These are phyloP conservation scores for Liopterus haemorrhoidalis DNA, from an alignment of 2,888 invertebrate species.

Conservation along the genomic window DNA sequence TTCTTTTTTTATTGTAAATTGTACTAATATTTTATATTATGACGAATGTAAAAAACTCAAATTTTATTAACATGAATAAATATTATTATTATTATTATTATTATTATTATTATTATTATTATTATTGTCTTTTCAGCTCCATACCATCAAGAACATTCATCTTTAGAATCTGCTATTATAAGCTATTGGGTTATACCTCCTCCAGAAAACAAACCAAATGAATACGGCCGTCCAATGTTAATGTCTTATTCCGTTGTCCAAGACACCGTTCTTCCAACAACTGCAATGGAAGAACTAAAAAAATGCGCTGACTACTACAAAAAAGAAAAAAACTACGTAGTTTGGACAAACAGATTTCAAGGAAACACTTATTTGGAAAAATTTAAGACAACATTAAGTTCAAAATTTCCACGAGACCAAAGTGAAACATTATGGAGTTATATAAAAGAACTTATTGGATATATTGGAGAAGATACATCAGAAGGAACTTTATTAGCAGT, in stretches of 20 bases:
- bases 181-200: conserved; percentile 96
- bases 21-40: too few relatives aligned
- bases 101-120: not conserved
- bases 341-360: conserved; percentile 62
- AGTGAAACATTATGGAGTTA: conserved; percentile 74
- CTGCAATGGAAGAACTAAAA: conserved; percentile 80
- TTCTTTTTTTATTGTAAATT: too few relatives aligned
- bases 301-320: conserved; percentile 79
- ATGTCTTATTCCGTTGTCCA: conserved; percentile 80
- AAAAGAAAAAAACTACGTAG: conserved; percentile 59
- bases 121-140: conserved; percentile 58
- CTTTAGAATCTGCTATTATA: conserved; percentile 74
- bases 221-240: conserved; percentile 87
- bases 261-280: conserved; percentile 73
- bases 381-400: conserved; percentile 70
- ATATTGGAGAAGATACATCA: conserved; percentile 65
- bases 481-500: conserved; percentile 56
- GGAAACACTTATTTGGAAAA: conserved; percentile 77
- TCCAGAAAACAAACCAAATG: conserved; percentile 83
- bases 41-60: too few relatives aligned
- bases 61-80: too few relatives aligned
- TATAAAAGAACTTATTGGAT: conserved; percentile 68
- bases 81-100: too few relatives aligned
- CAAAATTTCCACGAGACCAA: conserved; percentile 76
- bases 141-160: conserved; percentile 72